A percentile compares a stretch with the other conserved stretches of the same genome.
phyloP scores from a whole-genome alignment of 2,888 invertebrate species.

The Macrophya alboannulata region DNA sequence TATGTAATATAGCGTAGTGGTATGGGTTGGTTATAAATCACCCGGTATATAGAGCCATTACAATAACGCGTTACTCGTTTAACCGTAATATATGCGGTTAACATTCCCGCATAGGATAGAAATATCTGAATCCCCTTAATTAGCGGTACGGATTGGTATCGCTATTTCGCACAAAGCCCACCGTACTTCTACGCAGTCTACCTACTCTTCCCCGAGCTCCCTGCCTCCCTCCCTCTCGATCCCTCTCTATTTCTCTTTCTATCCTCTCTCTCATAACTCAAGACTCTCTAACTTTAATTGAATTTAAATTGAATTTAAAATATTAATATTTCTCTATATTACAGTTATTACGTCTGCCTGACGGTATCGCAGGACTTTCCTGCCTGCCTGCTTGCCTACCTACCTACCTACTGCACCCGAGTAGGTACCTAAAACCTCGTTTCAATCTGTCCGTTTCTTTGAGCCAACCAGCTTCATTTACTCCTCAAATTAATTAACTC shows the following conservation, averaged over 20 bases:
- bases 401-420: background rate
- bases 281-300: conserved; percentile 73
- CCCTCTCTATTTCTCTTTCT: background rate
- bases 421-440: background rate
- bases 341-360: conserved; percentile 63
- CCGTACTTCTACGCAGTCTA: conserved; percentile 38
- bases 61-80: conserved; percentile 42
- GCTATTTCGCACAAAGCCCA: conserved; percentile 39
- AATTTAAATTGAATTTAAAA: conserved; percentile 77
- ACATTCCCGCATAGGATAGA: conserved; percentile 28
- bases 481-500: conserved; percentile 68
- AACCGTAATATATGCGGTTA: conserved; percentile 44
- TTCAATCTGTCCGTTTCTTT: conserved; percentile 55
- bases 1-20: background rate
- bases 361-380: conserved; percentile 2
- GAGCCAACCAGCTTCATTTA: conserved; percentile 50
- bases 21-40: conserved; percentile 14
- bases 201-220: background rate
- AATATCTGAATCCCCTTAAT: conserved; percentile 50
- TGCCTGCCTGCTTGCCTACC: no score
- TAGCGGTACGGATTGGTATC: conserved; percentile 37
- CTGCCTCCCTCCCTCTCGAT: background rate
- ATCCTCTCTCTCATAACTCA: conserved; percentile 58
- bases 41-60: conserved; percentile 36
- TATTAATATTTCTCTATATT: conserved; percentile 71